Conservation (phyloP, 2,797 vertebrate species). For the Pseudochirops corinnae region DNA sequence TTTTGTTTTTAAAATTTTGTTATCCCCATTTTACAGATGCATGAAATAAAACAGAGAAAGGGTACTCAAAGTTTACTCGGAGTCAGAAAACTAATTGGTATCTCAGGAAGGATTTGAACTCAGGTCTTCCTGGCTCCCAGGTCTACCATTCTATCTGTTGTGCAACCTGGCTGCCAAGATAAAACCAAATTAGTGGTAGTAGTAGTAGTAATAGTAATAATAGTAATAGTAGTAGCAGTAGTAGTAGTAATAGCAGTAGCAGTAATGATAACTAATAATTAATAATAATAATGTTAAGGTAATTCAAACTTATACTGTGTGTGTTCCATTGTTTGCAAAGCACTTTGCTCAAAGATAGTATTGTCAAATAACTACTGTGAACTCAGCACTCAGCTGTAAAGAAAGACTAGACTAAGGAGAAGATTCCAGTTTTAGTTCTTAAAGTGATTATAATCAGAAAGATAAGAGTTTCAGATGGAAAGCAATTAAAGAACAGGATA, state of each 20-base stretch:
- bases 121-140: not conserved
- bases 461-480: not conserved
- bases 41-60: not conserved
- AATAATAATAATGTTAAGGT: no score
- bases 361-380: not conserved
- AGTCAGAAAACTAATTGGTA: not conserved
- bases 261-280: no score
- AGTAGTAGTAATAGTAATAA: not conserved
- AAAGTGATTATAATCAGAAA: not conserved
- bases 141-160: not conserved
- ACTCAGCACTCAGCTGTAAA: not conserved
- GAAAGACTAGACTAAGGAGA: not conserved
- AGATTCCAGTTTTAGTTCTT: not conserved
- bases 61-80: not conserved
- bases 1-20: not conserved
- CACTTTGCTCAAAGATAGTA: not conserved
- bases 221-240: no score
- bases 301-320: not conserved
- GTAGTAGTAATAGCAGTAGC: no score
- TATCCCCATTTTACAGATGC: not conserved
- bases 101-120: not conserved
- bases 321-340: not conserved
- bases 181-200: not conserved
- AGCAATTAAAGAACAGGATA: not conserved
- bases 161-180: not conserved